Base-by-base conservation (phyloP, 2,888 invertebrate genomes). In the Apamea crenata region DNA sequence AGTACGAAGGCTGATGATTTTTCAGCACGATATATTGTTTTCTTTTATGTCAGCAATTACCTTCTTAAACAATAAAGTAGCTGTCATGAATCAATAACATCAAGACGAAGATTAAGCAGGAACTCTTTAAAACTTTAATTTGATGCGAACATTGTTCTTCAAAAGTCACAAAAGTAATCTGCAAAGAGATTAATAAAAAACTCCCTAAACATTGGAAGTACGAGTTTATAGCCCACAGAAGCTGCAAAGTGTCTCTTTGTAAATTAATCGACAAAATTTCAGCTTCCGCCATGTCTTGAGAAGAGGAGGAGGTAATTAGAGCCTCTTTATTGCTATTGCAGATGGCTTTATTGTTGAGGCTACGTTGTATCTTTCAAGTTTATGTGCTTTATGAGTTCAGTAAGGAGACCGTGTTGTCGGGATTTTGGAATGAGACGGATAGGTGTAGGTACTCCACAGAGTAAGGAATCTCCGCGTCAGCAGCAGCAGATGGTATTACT, bases 211-310 rank as follows among this genome's bases (percentile, higher is more conserved):
- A 36, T 36, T 29, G 21, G 1, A 77, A 77, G 74, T 73, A 77
- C 8, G 25, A 75, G 74, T 80, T 83, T 77, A 77, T 67, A 53
- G 67, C 77, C n/a, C 16, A 44, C 63, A 53, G 61, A 63, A 47
- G 47, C 69, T 63, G n/a, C 61, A 29, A 79, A 86, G 47, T 86
- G 70, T 87, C 75, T 74, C 73, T 77, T 86, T 80, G 79, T 82
- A 44, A 79, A 79, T 79, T 82, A 87, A 87, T 86, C 87, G 87
- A 40, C 63, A 76, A 82, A 87, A 84, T 84, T 87, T 79, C 16
- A 69, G 66, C 69, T 61, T 63, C 73, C 47, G 47, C 61, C 25
- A 40, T 44, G 66, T 81, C 66, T 69, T 40, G 29, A 25, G 44
- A 61, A 61, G 71, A 77, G 16, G 44, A 65, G 66, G 53, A 25